Evolutionary conservation across 2,113 vertebrate genomes (phyloP), one percentile per base, ranked within the genome.

Genomic region (Hyperoodon ampullatus): DNA sequence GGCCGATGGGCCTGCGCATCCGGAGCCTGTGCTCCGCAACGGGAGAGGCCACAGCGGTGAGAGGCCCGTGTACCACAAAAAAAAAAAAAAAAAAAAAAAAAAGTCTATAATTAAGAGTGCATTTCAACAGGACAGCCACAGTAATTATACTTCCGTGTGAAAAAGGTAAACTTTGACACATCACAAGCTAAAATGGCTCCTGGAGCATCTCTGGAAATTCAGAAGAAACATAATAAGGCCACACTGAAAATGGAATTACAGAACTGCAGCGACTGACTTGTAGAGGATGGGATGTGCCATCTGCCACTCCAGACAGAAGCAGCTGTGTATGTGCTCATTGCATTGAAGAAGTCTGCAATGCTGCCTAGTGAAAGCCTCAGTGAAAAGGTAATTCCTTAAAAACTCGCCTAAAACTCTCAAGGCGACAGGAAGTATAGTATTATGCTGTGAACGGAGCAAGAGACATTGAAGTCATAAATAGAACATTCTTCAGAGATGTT

Each of bases 31-130:
- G 39, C 39, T 39, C 39, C 3, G 39, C 39, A 39, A 39, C 39
- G 39, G 39, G 39, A 39, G 39, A 39, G 39, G 39, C 39, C 39
- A 39, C 39, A 39, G 39, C 39, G 39, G 39, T 39, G 39, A 39
- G 39, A 39, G 39, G 39, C 3, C 39, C 3, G 39, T 39, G 39
- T 39, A 39, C 39, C 39, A 3, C 39, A 39, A 39, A 39, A 39
- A 39, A 39, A 39, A 39, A 35, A 35, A 35, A 35, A 35, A 35
- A 39, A 39, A 39, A 39, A 39, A 39, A 39, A 39, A 47, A 39
- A 61, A 96, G 4, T 39, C 33, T 65, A 30, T 90, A 95, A 90
- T n/a, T 47, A 88, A 88, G 33, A 72, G 39, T 92, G 63, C 47
- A 30, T 90, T 95, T 95, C 16, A 92, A 39, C 2, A n/a, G 39